Conservation (phyloP, 2,888 invertebrate species). For the Drosophila algonquin region DNA sequence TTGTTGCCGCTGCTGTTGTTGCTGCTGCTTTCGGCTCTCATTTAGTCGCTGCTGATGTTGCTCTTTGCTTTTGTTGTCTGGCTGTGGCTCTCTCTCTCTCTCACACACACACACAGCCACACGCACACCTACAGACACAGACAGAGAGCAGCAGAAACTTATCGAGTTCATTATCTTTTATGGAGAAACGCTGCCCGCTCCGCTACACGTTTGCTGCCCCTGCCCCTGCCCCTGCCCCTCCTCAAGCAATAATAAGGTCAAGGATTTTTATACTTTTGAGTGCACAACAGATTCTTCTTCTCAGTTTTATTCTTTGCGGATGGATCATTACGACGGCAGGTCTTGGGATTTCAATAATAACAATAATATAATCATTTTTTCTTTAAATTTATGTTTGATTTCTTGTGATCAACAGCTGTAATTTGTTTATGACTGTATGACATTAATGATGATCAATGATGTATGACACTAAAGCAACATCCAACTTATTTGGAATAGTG, state of each 20-base stretch:
- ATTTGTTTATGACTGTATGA: too few species aligned
- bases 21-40: slow-evolving; percentile 54
- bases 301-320: slow-evolving; percentile 5
- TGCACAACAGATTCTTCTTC: slow-evolving; percentile 15
- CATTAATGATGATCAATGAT: too few species aligned
- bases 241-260: slow-evolving; percentile 55
- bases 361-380: background rate
- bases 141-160: slow-evolving; percentile 45
- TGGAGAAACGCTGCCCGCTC: slow-evolving; percentile 16
- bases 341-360: background rate
- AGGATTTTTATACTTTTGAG: slow-evolving; percentile 58
- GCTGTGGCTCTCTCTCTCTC: slow-evolving; percentile 12
- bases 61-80: slow-evolving; percentile 32
- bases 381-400: background rate
- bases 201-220: background rate
- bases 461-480: too few species aligned
- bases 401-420: background rate
- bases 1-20: slow-evolving; percentile 33
- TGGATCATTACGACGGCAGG: background rate
- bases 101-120: slow-evolving; percentile 38
- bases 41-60: slow-evolving; percentile 38
- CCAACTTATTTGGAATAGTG: too few species aligned
- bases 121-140: background rate
- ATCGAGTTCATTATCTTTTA: slow-evolving; percentile 69
- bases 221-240: slow-evolving; percentile 1